Conservation (phyloP, 1,140 invertebrate species). For the Platorchestia sp. region DNA sequence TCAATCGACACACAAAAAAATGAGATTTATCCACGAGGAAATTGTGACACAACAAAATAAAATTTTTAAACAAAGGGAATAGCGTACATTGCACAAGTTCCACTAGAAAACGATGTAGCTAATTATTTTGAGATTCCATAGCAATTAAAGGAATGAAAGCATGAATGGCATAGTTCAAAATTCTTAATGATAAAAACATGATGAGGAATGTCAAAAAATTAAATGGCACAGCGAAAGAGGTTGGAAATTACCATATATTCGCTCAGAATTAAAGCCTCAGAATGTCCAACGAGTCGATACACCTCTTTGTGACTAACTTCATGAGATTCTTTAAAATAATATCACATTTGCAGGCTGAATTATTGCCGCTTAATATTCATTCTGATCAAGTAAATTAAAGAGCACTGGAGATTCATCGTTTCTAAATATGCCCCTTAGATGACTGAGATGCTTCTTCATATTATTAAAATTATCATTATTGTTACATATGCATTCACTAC, state of each 20-base stretch:
- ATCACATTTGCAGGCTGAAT: conserved; percentile 5
- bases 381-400: conserved; percentile 17
- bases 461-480: neutral
- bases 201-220: neutral
- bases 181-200: neutral
- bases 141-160: neutral
- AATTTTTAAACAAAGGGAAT: neutral
- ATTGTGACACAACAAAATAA: neutral
- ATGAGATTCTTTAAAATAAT: conserved; percentile 32
- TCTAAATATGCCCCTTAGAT: neutral
- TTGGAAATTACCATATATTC: neutral
- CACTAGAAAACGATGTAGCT: neutral
- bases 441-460: neutral
- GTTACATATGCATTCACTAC: conserved; percentile 17
- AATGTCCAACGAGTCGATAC: neutral
- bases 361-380: neutral
- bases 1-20: neutral
- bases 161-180: neutral
- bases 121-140: neutral
- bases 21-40: neutral
- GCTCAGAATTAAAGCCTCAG: neutral
- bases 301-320: conserved; percentile 24
- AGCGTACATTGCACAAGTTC: neutral
- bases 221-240: neutral
- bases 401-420: neutral